Percentiles rank a stretch among this genome's conserved stretches.
These are phyloP conservation scores for Noctua comes DNA, from an alignment of 2,888 invertebrate species.

Conservation along the genomic window DNA sequence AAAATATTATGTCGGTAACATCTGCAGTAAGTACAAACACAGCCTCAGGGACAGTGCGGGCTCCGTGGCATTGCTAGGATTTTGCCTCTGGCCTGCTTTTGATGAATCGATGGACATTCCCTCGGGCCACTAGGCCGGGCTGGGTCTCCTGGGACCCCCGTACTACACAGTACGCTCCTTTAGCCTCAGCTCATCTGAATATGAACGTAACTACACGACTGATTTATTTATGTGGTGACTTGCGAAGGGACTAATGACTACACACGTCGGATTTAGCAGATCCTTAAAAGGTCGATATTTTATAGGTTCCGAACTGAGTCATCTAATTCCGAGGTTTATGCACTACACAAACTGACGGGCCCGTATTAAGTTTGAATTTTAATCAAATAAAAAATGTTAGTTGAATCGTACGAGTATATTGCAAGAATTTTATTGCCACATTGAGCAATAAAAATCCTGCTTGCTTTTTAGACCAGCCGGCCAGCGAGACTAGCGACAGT, in stretches of 20 bases:
- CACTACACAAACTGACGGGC: neutral
- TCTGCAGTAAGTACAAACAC: constrained; percentile 52
- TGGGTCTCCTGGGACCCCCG: constrained; percentile 58
- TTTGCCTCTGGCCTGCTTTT: constrained; percentile 75
- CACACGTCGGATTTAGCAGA: neutral
- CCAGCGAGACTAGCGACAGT: neutral
- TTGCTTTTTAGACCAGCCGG: neutral
- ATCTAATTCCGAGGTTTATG: neutral
- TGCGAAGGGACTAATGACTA: constrained; percentile 4
- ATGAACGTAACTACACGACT: constrained; percentile 44
- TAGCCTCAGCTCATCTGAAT: constrained; percentile 60
- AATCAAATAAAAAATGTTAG: neutral
- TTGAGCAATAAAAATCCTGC: too few species aligned
- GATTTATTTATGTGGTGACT: constrained; percentile 43
- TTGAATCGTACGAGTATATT: neutral
- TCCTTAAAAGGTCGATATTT: neutral
- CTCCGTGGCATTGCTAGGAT: constrained; percentile 66
- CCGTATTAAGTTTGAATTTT: neutral
- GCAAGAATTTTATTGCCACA: neutral
- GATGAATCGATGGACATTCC: constrained; percentile 79
- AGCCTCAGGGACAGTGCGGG: constrained; percentile 60
- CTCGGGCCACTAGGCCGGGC: constrained; percentile 71
- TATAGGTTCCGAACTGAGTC: neutral
- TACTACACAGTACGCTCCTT: constrained; percentile 45
- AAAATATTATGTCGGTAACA: constrained; percentile 52